phyloP scores from a whole-genome alignment of 1,140 invertebrate species.

The Bathynomus jamesi region DNA sequence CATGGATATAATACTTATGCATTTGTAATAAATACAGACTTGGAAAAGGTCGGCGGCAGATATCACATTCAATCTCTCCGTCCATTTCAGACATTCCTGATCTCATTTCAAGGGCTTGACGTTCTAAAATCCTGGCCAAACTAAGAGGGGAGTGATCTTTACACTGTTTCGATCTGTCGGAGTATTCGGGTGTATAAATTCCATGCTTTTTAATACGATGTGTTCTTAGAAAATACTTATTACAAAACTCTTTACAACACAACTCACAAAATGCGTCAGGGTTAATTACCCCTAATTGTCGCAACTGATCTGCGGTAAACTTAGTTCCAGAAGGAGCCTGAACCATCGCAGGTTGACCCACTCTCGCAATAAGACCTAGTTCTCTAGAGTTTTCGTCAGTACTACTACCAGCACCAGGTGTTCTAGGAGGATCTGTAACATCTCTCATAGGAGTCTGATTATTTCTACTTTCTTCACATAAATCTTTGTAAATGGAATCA shows the following conservation, averaged over 20 bases:
- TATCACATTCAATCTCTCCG: slow-evolving; percentile 47
- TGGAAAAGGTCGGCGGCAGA: slow-evolving; percentile 52
- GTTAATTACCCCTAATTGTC: slow-evolving; percentile 69
- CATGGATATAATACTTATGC: slow-evolving; percentile 49
- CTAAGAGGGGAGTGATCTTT: slow-evolving; percentile 25
- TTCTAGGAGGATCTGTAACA: slow-evolving; percentile 13
- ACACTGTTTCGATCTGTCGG: slow-evolving; percentile 26
- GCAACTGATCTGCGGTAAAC: slow-evolving; percentile 60
- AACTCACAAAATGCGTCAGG: slow-evolving; percentile 86
- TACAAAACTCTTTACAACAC: slow-evolving; percentile 90
- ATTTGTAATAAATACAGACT: slow-evolving; percentile 49
- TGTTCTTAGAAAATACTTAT: slow-evolving; percentile 86
- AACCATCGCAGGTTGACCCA: slow-evolving; percentile 34
- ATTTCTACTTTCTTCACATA: slow-evolving; percentile 1
- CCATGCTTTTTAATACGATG: slow-evolving; percentile 69
- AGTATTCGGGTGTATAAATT: slow-evolving; percentile 42
- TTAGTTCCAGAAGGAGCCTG: slow-evolving; percentile 32
- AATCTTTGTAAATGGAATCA: neutral
- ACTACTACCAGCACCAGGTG: slow-evolving; percentile 27
- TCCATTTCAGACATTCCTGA: slow-evolving; percentile 22
- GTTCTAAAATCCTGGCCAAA: slow-evolving; percentile 26
- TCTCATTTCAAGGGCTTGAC: slow-evolving; percentile 20
- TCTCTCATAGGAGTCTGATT: slow-evolving; percentile 6
- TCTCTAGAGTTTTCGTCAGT: slow-evolving; percentile 35
- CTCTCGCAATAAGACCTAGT: slow-evolving; percentile 31